Conservation (phyloP, 2,797 vertebrate species). For the Acrocephalus scirpaceus region DNA sequence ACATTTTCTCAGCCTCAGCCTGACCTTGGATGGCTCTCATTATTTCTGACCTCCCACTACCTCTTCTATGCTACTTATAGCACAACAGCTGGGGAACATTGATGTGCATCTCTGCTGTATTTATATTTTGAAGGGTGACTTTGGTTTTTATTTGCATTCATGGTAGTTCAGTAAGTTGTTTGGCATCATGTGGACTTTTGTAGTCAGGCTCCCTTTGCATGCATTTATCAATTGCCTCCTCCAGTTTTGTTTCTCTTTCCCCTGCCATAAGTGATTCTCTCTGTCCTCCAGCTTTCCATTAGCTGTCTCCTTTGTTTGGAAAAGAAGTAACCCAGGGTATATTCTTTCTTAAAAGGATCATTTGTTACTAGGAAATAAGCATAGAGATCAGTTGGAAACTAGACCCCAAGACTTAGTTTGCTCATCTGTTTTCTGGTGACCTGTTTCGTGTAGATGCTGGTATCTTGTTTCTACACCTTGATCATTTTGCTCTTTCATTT, state of each 20-base stretch:
- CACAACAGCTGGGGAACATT: neutral
- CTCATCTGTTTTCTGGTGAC: neutral
- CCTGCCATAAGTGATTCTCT: neutral
- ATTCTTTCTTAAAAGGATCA: conserved; percentile 1
- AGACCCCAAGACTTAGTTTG: neutral
- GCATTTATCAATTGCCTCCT: neutral
- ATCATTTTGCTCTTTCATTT: neutral
- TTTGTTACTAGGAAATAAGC: conserved; percentile 41
- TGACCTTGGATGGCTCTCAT: neutral
- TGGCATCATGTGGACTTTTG: neutral
- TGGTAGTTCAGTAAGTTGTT: neutral
- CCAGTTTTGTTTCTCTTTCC: conserved; percentile 16
- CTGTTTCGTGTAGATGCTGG: neutral
- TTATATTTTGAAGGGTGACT: neutral
- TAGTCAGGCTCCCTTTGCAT: neutral
- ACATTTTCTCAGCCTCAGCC: neutral
- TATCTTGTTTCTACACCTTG: neutral
- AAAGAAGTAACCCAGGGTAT: neutral
- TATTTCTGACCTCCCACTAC: neutral
- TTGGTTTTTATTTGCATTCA: neutral
- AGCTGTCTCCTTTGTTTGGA: conserved; percentile 40
- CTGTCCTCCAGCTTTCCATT: conserved; percentile 45
- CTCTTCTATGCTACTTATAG: conserved; percentile 3
- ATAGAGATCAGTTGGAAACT: neutral
- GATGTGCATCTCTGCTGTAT: neutral